Evolutionary conservation across 1,140 invertebrate species (phyloP).

Genomic region (Leptinotarsa undecemlineata): DNA sequence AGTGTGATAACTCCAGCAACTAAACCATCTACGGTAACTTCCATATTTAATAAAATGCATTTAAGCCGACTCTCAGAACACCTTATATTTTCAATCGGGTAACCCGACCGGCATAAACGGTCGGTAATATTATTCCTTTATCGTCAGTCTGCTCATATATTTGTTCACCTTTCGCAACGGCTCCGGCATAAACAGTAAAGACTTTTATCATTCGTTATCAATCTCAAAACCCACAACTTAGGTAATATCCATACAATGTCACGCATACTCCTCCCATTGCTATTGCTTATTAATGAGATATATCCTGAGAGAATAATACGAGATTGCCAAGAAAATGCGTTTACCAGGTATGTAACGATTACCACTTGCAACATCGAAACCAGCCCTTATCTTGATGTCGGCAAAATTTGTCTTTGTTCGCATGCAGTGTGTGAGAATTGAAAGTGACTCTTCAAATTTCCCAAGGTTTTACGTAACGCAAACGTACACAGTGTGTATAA

Average conservation of each 20-base stretch:
- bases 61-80: too few species aligned
- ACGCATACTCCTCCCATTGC: conserved; percentile 44
- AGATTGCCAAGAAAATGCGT: conserved; percentile 38
- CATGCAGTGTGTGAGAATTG: background rate
- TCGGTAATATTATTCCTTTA: conserved; percentile 28
- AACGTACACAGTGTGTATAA: background rate
- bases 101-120: background rate
- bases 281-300: conserved; percentile 48
- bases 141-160: conserved; percentile 30
- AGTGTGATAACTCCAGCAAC: too few species aligned
- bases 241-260: conserved; percentile 50
- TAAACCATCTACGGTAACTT: too few species aligned
- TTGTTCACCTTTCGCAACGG: conserved; percentile 36
- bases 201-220: conserved; percentile 46
- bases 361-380: conserved; percentile 27
- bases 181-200: conserved; percentile 34
- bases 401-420: conserved; percentile 1
- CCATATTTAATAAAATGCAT: too few species aligned
- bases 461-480: background rate
- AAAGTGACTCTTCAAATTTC: background rate
- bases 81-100: background rate
- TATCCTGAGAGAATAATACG: conserved; percentile 31
- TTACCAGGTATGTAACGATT: conserved; percentile 38
- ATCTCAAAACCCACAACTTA: conserved; percentile 33
- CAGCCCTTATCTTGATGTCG: background rate